Conservation (phyloP, 2,888 invertebrate genomes). For the Argyresthia albistria region DNA sequence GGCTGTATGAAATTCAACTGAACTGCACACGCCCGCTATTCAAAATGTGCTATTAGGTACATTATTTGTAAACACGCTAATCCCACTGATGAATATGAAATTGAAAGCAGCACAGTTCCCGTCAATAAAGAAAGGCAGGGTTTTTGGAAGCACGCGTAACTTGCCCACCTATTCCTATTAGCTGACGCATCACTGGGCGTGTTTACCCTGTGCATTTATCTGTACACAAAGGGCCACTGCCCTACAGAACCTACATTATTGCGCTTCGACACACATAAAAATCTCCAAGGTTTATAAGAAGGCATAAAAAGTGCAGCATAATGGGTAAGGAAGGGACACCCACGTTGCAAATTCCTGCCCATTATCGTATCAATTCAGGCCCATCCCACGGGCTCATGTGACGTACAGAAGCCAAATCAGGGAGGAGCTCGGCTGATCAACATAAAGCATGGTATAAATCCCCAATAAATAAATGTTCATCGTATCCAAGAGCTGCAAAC, state of each 20-base stretch:
- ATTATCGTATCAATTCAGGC: slow-evolving; percentile 32
- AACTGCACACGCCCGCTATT: too few relatives aligned
- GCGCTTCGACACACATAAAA: slow-evolving; percentile 38
- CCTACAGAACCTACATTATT: slow-evolving; percentile 27
- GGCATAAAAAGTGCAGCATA: slow-evolving; percentile 50
- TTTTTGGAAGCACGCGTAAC: slow-evolving; percentile 22
- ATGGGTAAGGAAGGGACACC: slow-evolving; percentile 55
- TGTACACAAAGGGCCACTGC: slow-evolving; percentile 37
- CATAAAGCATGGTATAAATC: slow-evolving; percentile 11
- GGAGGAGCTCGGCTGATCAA: slow-evolving; percentile 30
- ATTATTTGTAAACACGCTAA: too few relatives aligned
- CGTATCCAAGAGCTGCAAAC: slow-evolving; percentile 3
- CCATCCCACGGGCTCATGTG: slow-evolving; percentile 59
- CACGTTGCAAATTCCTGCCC: slow-evolving; percentile 53
- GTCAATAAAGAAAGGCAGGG: background rate
- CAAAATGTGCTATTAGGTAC: too few relatives aligned
- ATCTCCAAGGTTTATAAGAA: slow-evolving; percentile 24
- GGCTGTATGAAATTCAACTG: too few relatives aligned
- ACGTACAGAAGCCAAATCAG: slow-evolving; percentile 51
- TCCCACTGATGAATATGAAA: too few relatives aligned
- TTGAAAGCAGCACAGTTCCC: background rate
- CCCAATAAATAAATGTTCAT: background rate
- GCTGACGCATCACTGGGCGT: slow-evolving; percentile 29
- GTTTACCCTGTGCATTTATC: slow-evolving; percentile 38
- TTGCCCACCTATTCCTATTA: slow-evolving; percentile 10